Percentiles rank a stretch among this genome's conserved stretches.
phyloP scores from a whole-genome alignment of 2,888 invertebrate genomes.

The Stenodera caucasica region DNA sequence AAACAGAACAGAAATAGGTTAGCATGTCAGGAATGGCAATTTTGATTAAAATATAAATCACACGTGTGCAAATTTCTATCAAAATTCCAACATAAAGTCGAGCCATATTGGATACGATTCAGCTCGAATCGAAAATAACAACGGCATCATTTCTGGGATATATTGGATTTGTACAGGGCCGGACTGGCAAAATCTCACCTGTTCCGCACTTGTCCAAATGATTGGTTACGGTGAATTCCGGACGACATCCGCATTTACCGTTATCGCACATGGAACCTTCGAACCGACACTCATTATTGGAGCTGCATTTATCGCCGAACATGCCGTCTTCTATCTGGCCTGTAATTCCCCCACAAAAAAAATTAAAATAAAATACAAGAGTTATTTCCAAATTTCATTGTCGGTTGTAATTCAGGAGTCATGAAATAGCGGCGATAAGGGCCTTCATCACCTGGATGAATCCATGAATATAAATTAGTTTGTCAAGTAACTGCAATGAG shows the following conservation, averaged over 20 bases:
- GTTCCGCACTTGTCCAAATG: constrained; percentile 85
- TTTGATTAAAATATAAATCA: too few relatives aligned
- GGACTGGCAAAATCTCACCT: constrained; percentile 66
- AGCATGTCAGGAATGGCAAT: background rate
- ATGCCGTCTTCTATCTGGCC: constrained; percentile 62
- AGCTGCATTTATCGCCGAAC: constrained; percentile 75
- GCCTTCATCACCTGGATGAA: background rate
- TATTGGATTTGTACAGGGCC: too few relatives aligned
- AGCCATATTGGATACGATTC: too few relatives aligned
- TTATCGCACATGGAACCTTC: constrained; percentile 69
- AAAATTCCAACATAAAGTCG: too few relatives aligned
- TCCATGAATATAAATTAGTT: constrained; percentile 25
- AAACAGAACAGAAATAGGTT: background rate
- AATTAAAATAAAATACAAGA: constrained; percentile 7
- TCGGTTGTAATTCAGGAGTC: constrained; percentile 2
- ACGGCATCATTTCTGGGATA: too few relatives aligned
- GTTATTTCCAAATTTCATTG: too few relatives aligned
- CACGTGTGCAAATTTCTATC: too few relatives aligned
- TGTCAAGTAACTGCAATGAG: constrained; percentile 10
- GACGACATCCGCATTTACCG: constrained; percentile 73
- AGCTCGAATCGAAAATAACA: too few relatives aligned
- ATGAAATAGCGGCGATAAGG: background rate
- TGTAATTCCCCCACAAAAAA: too few relatives aligned
- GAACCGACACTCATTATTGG: constrained; percentile 74
- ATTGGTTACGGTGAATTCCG: constrained; percentile 75